Conservation (phyloP, 1,140 invertebrate species). For the Drosophila repleta region DNA sequence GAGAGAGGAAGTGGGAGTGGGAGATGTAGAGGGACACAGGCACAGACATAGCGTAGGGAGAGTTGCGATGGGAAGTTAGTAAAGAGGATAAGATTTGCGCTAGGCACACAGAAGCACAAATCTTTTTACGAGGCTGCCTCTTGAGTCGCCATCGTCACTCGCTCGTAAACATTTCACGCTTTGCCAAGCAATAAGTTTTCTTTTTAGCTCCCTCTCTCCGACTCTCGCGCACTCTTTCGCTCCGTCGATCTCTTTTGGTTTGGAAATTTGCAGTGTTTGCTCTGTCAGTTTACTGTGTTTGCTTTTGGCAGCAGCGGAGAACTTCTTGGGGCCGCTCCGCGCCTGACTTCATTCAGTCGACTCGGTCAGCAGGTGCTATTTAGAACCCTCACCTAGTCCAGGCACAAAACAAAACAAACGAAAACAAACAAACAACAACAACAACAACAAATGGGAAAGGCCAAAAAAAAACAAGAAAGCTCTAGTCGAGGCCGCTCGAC, state of each 20-base stretch:
- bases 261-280: slow-evolving; percentile 44
- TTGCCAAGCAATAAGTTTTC: slow-evolving; percentile 75
- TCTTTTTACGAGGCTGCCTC: slow-evolving; percentile 61
- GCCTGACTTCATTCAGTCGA: slow-evolving; percentile 43
- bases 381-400: no score
- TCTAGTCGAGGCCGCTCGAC: no score
- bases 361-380: slow-evolving; percentile 24
- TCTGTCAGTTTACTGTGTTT: slow-evolving; percentile 69
- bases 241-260: slow-evolving; percentile 32
- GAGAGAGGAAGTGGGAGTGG: neutral
- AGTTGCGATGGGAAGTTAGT: slow-evolving; percentile 9
- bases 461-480: slow-evolving; percentile 1
- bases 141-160: slow-evolving; percentile 77
- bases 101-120: slow-evolving; percentile 35
- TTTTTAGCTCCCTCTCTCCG: slow-evolving; percentile 22
- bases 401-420: slow-evolving; percentile 1
- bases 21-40: neutral
- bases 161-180: slow-evolving; percentile 81
- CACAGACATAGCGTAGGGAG: neutral
- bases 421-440: slow-evolving; percentile 4
- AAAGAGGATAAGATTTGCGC: slow-evolving; percentile 58
- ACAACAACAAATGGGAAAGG: slow-evolving; percentile 2
- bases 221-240: slow-evolving; percentile 14
- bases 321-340: slow-evolving; percentile 13
- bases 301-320: slow-evolving; percentile 69